These are phyloP conservation scores for Pristionchus maxplancki DNA, from an alignment of 2,888 invertebrate genomes.

Conservation along the genomic window DNA sequence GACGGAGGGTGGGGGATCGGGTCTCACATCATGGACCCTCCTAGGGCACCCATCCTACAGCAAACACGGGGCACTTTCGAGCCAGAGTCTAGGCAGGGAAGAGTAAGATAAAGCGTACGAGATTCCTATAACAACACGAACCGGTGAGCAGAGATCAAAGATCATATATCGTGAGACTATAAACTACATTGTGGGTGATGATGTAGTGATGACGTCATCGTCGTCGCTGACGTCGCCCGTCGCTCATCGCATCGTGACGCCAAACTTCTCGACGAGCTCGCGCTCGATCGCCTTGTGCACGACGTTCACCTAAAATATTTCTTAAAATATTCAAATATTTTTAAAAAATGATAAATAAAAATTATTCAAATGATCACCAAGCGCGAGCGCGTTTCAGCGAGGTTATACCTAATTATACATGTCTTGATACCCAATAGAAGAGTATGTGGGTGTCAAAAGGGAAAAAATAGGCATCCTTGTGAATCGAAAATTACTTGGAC, in stretches of 20 bases:
- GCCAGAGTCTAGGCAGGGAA: conserved; percentile 1
- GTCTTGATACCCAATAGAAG: not conserved
- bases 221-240: not conserved
- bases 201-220: not conserved
- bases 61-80: conserved; percentile 1
- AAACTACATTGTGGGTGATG: conserved; percentile 4
- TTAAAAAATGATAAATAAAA: not conserved
- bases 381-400: not conserved
- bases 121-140: not conserved
- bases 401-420: not conserved
- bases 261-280: conserved; percentile 61
- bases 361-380: too few relatives aligned
- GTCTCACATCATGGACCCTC: conserved; percentile 23
- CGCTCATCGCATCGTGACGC: conserved; percentile 55
- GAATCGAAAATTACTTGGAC: not conserved
- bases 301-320: conserved; percentile 63
- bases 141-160: conserved; percentile 4
- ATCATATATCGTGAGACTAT: not conserved
- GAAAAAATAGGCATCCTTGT: too few relatives aligned
- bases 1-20: conserved; percentile 16
- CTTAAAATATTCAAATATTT: not conserved
- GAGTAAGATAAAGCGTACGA: not conserved
- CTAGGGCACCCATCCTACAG: not conserved
- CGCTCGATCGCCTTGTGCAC: conserved; percentile 71
- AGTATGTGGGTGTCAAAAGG: not conserved